Evolutionary conservation across 2,888 invertebrate genomes (phyloP).

Genomic region (Pseudolycoriella hygida): DNA sequence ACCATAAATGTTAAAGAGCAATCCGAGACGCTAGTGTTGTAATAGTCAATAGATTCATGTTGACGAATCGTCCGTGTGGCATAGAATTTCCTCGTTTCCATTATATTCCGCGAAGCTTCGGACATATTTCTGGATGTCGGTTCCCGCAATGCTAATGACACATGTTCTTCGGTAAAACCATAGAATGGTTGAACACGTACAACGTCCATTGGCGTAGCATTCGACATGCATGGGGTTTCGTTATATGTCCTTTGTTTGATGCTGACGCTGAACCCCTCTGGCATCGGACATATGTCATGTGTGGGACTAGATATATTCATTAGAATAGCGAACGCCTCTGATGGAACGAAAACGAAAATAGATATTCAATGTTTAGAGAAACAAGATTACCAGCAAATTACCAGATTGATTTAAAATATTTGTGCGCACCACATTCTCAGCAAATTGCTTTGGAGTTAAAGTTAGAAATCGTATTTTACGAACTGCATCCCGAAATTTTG

Average conservation of each 20-base stretch:
- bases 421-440: constrained; percentile 63
- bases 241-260: background rate
- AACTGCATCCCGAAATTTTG: constrained; percentile 41
- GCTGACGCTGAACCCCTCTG: constrained; percentile 48
- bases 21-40: constrained; percentile 58
- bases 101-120: constrained; percentile 7
- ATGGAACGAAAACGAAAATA: too few species aligned
- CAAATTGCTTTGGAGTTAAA: constrained; percentile 63
- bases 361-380: too few species aligned
- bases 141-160: background rate
- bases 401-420: constrained; percentile 47
- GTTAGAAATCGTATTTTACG: constrained; percentile 66
- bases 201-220: background rate
- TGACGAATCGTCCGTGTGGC: constrained; percentile 44
- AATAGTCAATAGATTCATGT: constrained; percentile 45
- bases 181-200: background rate
- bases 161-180: background rate
- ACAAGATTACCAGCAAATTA: too few species aligned
- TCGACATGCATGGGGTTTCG: background rate
- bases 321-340: constrained; percentile 58
- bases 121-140: background rate
- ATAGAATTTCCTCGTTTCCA: constrained; percentile 41
- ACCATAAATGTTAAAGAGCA: constrained; percentile 65
- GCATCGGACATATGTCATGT: constrained; percentile 44
- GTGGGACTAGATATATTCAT: constrained; percentile 61